Evolutionary conservation across 2,113 vertebrate species (phyloP), one percentile per base, ranked within the genome.

Genomic region (Melospiza georgiana): DNA sequence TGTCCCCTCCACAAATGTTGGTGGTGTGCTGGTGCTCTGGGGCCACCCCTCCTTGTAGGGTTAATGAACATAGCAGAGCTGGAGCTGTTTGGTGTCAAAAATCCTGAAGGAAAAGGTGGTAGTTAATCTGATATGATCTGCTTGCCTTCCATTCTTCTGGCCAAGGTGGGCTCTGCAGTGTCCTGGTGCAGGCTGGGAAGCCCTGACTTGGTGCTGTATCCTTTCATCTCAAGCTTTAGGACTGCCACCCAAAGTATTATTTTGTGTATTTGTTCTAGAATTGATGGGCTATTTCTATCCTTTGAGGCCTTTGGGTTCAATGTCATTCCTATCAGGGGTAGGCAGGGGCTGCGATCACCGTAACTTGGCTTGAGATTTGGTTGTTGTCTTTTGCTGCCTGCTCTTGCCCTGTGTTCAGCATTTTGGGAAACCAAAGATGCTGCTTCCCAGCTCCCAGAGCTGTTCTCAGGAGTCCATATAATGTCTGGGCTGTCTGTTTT

Each of bases 271-370:
- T 80, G 12, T 76, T 78, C 14, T 58, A 39, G 46, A 78, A 87
- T 14, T 37, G 4, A n/a, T 24, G 33, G 5, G 1, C 1, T 27
- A 17, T 65, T 79, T 86, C 48, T 51, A 1, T 24, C 28, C 48
- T 11, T 0, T 16, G 28, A 20, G 31, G 2, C n/a, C 86, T 91
- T 92, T 90, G 43, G 19, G 37, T 44, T 67, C 23, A 63, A 5
- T 11, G 7, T 62, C 11, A 12, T 86, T 87, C 74, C 66, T 61
- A 5, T 66, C 6, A 41, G 33, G 31, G 44, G 15, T 28, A 43
- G 35, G 54, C 52, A 35, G 43, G 51, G 83, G 18, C 43, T 68
- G 30, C 1, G 0, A 27, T 77, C 54, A 41, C 65, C 0, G 0
- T 65, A 25, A 44, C 62, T 84, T 84, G 44, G 9, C 65, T 71